phyloP scores from a whole-genome alignment of 2,888 invertebrate genomes.

The Oscheius sp. region DNA sequence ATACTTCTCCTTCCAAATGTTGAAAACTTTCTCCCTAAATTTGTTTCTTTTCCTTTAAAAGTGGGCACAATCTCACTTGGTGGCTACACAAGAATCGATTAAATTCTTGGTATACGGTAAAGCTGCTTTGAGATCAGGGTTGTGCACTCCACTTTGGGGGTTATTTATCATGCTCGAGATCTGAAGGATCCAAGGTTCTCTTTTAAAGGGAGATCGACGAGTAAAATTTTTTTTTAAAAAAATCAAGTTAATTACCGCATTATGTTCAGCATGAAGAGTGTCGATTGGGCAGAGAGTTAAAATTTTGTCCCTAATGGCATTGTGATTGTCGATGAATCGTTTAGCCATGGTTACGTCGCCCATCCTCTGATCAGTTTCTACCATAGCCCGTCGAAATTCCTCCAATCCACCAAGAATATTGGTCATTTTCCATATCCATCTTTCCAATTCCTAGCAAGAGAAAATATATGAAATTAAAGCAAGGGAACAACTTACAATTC shows the following conservation, averaged over 20 bases:
- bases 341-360: constrained; percentile 87
- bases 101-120: constrained; percentile 71
- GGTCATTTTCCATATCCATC: constrained; percentile 93
- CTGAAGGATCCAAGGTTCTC: no score
- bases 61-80: constrained; percentile 39
- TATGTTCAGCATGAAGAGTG: constrained; percentile 88
- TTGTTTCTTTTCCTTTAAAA: background rate
- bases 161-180: constrained; percentile 37
- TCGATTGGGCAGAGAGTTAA: constrained; percentile 88
- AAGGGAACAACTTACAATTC: constrained; percentile 75
- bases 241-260: constrained; percentile 72
- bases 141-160: constrained; percentile 67
- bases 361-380: constrained; percentile 90
- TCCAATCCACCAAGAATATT: constrained; percentile 74
- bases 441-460: constrained; percentile 81
- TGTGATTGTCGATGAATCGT: constrained; percentile 32
- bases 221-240: no score
- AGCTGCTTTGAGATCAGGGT: constrained; percentile 77
- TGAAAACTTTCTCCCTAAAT: constrained; percentile 83
- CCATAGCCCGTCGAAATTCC: constrained; percentile 75
- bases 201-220: background rate
- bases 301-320: constrained; percentile 76
- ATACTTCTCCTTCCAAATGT: constrained; percentile 93
- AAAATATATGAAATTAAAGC: background rate
- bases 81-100: constrained; percentile 57